These are phyloP conservation scores for Cacoxenus indagator DNA, from an alignment of 2,888 invertebrate genomes.

Conservation along the genomic window DNA sequence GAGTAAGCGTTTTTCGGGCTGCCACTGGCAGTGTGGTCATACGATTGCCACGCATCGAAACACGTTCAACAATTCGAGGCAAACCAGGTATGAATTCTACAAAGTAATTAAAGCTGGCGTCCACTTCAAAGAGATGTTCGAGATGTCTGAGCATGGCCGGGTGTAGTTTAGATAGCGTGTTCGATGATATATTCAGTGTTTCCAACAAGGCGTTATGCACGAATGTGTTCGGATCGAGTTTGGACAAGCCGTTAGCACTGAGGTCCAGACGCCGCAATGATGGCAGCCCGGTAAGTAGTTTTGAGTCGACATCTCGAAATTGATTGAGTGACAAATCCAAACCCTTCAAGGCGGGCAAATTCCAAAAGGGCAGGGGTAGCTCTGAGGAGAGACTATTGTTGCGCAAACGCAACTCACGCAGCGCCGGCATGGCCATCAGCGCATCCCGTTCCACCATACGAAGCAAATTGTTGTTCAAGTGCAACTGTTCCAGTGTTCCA, in stretches of 20 bases:
- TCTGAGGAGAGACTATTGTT: constrained; percentile 86
- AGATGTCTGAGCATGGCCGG: constrained; percentile 83
- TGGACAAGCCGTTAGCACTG: constrained; percentile 79
- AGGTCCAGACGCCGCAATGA: constrained; percentile 83
- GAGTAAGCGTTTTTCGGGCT: constrained; percentile 78
- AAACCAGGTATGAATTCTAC: constrained; percentile 83
- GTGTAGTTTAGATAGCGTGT: constrained; percentile 79
- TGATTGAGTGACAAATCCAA: constrained; percentile 84
- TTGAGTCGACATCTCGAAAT: constrained; percentile 79
- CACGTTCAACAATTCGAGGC: constrained; percentile 82
- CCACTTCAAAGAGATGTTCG: constrained; percentile 82
- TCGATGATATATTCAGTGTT: constrained; percentile 84
- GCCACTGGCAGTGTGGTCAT: constrained; percentile 77
- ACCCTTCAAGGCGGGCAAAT: constrained; percentile 86
- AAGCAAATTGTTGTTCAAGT: constrained; percentile 84
- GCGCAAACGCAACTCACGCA: constrained; percentile 84
- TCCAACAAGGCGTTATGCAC: constrained; percentile 81
- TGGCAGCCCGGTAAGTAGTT: constrained; percentile 81
- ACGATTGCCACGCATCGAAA: constrained; percentile 80
- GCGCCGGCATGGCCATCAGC: constrained; percentile 85
- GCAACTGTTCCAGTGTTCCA: constrained; percentile 83
- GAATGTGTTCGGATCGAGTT: constrained; percentile 82
- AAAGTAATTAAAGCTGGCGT: constrained; percentile 80
- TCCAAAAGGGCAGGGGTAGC: constrained; percentile 84
- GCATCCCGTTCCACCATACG: constrained; percentile 83